phyloP scores from a whole-genome alignment of 2,113 vertebrate species.

The Microcebus tavaratra region DNA sequence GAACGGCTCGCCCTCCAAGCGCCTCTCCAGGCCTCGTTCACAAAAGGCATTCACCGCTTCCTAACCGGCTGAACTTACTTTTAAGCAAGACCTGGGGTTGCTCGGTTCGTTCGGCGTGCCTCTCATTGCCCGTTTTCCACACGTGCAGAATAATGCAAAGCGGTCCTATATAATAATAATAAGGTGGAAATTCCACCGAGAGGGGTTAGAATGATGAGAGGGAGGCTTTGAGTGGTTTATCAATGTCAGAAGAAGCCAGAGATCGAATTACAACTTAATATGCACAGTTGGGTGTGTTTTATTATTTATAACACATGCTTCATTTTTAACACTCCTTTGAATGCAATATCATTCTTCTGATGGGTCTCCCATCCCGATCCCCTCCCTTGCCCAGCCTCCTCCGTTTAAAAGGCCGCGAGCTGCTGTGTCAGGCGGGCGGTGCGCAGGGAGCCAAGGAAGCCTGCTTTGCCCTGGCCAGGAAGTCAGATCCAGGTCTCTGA shows the following conservation, averaged over 20 bases:
- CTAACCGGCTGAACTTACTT: neutral
- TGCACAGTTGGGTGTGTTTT: neutral
- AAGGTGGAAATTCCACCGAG: neutral
- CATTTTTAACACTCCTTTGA: constrained; percentile 36
- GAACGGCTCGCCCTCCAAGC: neutral
- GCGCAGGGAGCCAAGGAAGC: accelerated
- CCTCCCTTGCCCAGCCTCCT: accelerated
- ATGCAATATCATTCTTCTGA: neutral
- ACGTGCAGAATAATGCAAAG: neutral
- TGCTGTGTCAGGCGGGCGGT: neutral
- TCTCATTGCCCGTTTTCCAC: neutral
- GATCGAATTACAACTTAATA: constrained; percentile 8
- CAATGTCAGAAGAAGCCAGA: constrained; percentile 58
- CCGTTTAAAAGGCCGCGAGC: neutral
- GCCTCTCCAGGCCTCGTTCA: neutral
- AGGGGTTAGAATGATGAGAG: neutral
- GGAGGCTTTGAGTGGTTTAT: constrained; percentile 36
- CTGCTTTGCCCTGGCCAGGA: neutral
- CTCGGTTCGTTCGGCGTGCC: neutral
- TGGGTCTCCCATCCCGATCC: neutral
- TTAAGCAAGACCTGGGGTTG: neutral
- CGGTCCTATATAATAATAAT: neutral
- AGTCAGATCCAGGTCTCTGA: neutral
- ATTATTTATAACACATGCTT: constrained; percentile 47
- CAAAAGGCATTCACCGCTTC: neutral